Conservation (phyloP, 1,140 invertebrate species). For the Bombus fervidus region DNA sequence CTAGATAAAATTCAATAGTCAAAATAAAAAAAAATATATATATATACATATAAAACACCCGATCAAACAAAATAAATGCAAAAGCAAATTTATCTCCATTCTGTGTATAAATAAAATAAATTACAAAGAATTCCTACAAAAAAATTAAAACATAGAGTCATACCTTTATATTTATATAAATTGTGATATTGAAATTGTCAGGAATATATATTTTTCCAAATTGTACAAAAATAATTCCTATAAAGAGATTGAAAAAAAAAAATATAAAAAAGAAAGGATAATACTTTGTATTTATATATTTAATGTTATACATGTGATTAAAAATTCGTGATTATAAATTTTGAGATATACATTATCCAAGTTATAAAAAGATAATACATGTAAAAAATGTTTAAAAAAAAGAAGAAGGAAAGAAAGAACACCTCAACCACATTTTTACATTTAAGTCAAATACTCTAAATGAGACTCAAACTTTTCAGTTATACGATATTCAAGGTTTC, state of each 20-base stretch:
- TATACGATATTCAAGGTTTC: neutral
- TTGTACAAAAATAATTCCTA: neutral
- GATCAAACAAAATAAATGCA: neutral
- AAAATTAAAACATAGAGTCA: neutral
- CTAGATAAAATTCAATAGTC: neutral
- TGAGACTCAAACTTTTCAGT: neutral
- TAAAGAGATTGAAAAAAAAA: neutral
- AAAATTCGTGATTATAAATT: no score
- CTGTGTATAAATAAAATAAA: no score
- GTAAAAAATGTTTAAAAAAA: neutral
- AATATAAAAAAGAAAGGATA: no score
- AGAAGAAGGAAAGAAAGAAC: neutral
- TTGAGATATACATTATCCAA: no score
- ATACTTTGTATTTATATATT: no score
- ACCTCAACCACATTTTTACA: neutral
- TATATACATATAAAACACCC: neutral
- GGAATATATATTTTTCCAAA: neutral
- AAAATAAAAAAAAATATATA: neutral
- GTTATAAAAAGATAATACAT: neutral
- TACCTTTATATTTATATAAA: neutral
- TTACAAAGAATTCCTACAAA: neutral
- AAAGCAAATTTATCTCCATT: neutral
- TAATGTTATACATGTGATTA: no score
- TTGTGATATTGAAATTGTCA: neutral
- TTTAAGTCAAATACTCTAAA: neutral